Percentiles rank a stretch among this genome's conserved stretches.
phyloP scores from a whole-genome alignment of 2,113 vertebrate species.

The Tetrao urogallus region DNA sequence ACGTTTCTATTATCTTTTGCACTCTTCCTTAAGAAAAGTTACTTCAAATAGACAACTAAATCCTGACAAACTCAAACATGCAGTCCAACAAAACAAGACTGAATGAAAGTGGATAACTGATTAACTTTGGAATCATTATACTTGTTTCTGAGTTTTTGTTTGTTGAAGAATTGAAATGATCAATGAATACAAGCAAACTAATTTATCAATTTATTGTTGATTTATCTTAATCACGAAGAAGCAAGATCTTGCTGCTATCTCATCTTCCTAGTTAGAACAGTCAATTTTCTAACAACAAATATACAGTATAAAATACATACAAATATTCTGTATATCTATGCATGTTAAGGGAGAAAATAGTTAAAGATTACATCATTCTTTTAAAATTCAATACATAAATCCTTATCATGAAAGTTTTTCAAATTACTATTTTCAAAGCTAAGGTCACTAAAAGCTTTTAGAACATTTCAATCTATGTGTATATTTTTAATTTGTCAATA shows the following conservation, averaged over 20 bases:
- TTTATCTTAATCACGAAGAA: neutral
- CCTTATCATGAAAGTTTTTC: conserved; percentile 11
- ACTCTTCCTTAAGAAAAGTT: neutral
- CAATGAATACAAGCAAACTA: neutral
- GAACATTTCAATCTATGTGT: conserved; percentile 10
- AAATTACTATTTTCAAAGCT: conserved; percentile 54
- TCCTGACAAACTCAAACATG: neutral
- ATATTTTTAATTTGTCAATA: conserved; percentile 39
- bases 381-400: conserved; percentile 3
- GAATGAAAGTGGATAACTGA: neutral
- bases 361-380: conserved; percentile 12
- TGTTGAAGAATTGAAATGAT: neutral
- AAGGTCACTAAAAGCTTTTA: conserved; percentile 50
- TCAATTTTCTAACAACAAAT: neutral
- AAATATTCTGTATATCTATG: neutral
- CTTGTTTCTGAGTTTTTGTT: neutral
- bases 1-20: neutral
- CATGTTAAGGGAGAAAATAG: neutral
- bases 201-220: neutral
- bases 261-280: neutral
- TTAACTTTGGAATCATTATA: neutral
- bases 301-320: neutral
- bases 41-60: neutral
- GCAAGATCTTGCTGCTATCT: neutral
- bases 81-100: neutral